Evolutionary conservation across 2,888 invertebrate genomes (phyloP), one percentile per base, ranked within the genome.

Genomic region (Sarcophaga caerulescens): DNA sequence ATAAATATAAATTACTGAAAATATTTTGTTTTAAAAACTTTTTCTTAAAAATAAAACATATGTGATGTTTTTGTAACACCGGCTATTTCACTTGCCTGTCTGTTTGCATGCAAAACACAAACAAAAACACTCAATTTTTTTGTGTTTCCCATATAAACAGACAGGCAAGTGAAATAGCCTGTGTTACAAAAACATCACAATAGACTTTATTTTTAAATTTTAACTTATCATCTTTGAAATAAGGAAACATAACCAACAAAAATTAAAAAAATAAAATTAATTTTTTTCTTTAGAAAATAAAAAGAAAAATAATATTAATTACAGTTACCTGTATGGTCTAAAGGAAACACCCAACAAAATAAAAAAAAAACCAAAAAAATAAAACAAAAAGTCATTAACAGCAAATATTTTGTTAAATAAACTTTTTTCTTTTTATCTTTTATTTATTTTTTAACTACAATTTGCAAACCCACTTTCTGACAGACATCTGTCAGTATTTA

Each of bases 401-500:
- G 12, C 17, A 47, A 62, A 62, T 74, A 23, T 60, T n/a, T 60
- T 57, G 4, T 14, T 57, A 59, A 70, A 70, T 69, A 52, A 21
- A 52, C 17, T 59, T 52, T 47, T 44, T 47, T 12, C 23, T 57
- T 5, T 5, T 44, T n/a, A n/a, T n/a, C 44, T 57, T 66, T 35
- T 35, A 35, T 35, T 35, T 35, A 8, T 52, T 14, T 45, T 17
- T 52, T 17, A 68, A 59, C 4, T 44, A 66, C 21, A 73, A 69
- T 57, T 62, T 83, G 25, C 25, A 84, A 84, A 74, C 78, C 83
- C 73, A 86, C 74, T 69, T 81, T 70, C 73, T 86, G 85, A 83
- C 83, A 84, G 85, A 81, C 85, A 84, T 63, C 23, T 84, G 85
- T 84, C 85, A 86, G 69, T 80, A 83, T 74, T 70, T 70, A 52